Conservation (phyloP, 2,797 vertebrate species). For the Lophotriccus pileatus region DNA sequence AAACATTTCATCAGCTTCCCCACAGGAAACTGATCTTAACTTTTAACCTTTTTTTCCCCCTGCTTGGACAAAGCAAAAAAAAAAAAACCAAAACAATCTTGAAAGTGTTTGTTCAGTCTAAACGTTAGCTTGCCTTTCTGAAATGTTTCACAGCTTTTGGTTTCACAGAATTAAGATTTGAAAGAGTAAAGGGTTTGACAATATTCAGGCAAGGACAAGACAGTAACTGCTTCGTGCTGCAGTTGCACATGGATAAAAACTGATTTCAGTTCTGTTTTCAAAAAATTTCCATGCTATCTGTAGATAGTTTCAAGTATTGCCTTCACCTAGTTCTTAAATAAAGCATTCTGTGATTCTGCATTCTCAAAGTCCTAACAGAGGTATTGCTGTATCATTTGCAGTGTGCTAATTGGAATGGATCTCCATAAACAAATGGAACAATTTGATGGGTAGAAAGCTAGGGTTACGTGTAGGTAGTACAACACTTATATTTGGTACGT, state of each 20-base stretch:
- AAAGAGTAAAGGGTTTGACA: background rate
- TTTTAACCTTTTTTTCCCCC: background rate
- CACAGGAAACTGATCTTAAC: constrained; percentile 55
- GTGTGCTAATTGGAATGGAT: background rate
- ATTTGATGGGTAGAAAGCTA: background rate
- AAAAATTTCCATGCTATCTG: background rate
- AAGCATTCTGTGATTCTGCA: background rate
- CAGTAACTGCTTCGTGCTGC: background rate
- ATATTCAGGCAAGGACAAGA: background rate
- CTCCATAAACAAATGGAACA: background rate
- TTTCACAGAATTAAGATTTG: background rate
- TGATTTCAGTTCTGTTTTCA: background rate
- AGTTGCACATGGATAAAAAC: background rate
- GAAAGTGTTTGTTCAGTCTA: constrained; percentile 1
- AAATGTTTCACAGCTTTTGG: background rate
- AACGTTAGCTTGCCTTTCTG: background rate
- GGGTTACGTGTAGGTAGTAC: background rate
- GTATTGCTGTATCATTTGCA: background rate
- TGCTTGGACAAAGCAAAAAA: constrained; percentile 37
- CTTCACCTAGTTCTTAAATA: background rate
- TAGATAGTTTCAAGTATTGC: background rate
- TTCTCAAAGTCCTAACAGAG: background rate
- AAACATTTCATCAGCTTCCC: constrained; percentile 66
- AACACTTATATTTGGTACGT: background rate
- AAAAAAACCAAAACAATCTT: background rate